Base-by-base conservation (phyloP, 2,113 vertebrate genomes). In the Eurystomus gularis region DNA sequence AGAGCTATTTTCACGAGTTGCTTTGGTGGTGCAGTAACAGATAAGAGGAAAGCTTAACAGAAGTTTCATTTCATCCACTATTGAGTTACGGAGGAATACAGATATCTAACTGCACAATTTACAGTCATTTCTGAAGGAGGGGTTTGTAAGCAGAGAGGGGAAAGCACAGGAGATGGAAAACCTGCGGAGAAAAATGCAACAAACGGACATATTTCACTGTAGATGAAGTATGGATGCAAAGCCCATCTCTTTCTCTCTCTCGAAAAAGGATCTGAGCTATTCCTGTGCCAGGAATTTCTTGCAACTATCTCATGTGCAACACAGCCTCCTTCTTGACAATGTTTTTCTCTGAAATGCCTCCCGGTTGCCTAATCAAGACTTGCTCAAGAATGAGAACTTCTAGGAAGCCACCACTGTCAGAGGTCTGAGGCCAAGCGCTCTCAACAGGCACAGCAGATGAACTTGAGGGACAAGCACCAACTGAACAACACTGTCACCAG, bases 61-160 rank as follows among this genome's bases (percentile, higher is more conserved):
- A 58, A 46, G 58, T 75, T 94, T 82, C 0, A 64, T 86, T 83
- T 90, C 12, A 83, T 58, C 75, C 55, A 73, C 16, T 10, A 86
- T 88, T 28, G 48, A 92, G 51, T 91, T 93, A 96, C 79, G 42
- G 10, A 92, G 49, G 76, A 94, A 94, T 52, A 44, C 15, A 75
- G 65, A 49, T 31, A 64, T 28, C 58, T 75, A 75, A 86, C 18
- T 77, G 52, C 44, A 90, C 25, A 48, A 58, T 68, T 48, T 39
- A 13, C 17, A 28, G 42, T 21, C 7, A 55, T 86, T 96, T 86
- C 82, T 73, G 76, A 29, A 70, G 18, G 6, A 5, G 1, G 10
- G 3, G 3, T 9, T 4, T 23, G 31, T 17, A 49, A n/a, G 66
- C 46, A 68, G 62, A 64, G 33, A 11, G 1, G 7, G 7, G 15